phyloP scores from a whole-genome alignment of 2,797 vertebrate species.

The Phrynocephalus vlangalii region DNA sequence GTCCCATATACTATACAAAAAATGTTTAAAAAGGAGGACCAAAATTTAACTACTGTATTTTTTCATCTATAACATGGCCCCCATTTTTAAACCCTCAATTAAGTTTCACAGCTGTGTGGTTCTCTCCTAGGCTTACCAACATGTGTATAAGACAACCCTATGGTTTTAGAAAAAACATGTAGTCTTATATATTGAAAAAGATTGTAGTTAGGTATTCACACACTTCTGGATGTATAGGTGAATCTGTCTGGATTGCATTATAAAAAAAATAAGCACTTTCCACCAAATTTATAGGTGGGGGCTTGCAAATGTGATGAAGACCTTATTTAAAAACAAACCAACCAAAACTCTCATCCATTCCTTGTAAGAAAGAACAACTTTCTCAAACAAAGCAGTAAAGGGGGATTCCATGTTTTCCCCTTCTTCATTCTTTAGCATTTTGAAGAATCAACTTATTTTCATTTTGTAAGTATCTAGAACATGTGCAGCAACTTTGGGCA shows the following conservation, averaged over 20 bases:
- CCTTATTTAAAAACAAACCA: neutral
- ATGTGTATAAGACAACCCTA: too few relatives aligned
- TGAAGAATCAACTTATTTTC: neutral
- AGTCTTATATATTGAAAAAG: too few relatives aligned
- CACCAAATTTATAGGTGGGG: neutral
- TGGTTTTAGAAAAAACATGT: too few relatives aligned
- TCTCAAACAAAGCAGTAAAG: slow-evolving; percentile 42
- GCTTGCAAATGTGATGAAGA: neutral
- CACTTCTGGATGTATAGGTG: neutral
- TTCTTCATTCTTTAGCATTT: fast-evolving
- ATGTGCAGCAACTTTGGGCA: neutral
- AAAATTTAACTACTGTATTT: neutral
- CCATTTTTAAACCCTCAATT: too few relatives aligned
- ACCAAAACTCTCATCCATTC: neutral
- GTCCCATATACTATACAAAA: too few relatives aligned
- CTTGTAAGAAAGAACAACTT: slow-evolving; percentile 14
- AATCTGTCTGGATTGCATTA: neutral
- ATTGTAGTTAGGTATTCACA: neutral
- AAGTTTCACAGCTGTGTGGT: too few relatives aligned
- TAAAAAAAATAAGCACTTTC: neutral
- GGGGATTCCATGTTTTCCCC: neutral
- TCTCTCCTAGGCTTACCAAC: too few relatives aligned
- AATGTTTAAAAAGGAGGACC: too few relatives aligned
- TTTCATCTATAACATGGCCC: too few relatives aligned
- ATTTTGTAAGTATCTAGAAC: neutral